These are phyloP conservation scores for Toxonevra muliebris DNA, from an alignment of 2,888 invertebrate genomes.

Conservation along the genomic window DNA sequence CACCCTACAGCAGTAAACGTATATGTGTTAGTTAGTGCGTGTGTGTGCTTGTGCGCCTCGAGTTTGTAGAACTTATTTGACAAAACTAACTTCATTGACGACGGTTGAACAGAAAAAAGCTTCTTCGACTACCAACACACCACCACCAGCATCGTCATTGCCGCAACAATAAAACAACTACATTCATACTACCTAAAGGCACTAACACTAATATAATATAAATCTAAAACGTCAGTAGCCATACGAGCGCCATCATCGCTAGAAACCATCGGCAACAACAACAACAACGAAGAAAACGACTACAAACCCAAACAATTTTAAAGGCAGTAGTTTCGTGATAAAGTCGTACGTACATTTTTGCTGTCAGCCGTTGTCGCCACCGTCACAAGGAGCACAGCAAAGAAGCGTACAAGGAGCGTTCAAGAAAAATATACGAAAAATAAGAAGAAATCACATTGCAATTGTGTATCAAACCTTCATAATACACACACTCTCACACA, in stretches of 20 bases:
- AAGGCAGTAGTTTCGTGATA: no score
- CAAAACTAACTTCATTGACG: not conserved
- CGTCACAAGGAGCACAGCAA: no score
- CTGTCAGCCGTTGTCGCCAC: conserved; percentile 4
- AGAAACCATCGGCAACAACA: conserved; percentile 28
- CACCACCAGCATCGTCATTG: not conserved
- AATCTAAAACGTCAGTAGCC: conserved; percentile 12
- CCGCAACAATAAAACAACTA: not conserved
- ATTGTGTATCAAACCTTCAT: not conserved
- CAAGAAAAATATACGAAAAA: not conserved
- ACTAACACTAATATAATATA: no score
- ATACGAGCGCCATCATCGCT: conserved; percentile 13
- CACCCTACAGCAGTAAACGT: no score
- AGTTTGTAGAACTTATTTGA: not conserved
- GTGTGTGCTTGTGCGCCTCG: not conserved
- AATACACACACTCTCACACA: not conserved
- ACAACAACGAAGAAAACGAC: conserved; percentile 6
- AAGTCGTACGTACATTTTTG: not conserved
- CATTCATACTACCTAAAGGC: no score
- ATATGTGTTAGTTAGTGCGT: no score
- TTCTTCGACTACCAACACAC: not conserved
- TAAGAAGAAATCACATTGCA: not conserved
- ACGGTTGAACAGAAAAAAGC: not conserved
- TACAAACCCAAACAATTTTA: no score
- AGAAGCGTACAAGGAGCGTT: conserved; percentile 6